Base-by-base conservation (phyloP, 1,140 invertebrate genomes). In the Eurosta solidaginis region DNA sequence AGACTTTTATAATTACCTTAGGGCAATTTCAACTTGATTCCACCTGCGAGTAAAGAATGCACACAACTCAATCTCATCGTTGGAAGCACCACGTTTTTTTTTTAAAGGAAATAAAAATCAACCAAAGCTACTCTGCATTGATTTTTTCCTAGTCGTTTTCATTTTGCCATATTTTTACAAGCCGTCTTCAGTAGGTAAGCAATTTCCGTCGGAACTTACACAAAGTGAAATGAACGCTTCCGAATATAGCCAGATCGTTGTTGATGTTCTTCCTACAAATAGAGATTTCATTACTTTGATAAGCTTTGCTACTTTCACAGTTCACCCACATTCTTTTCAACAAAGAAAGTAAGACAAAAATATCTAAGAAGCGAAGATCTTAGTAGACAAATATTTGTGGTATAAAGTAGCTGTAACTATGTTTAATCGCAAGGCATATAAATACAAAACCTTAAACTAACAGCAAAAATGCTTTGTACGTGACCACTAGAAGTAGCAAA, bases 1-100 rank as follows among this genome's bases (percentile, higher is more conserved):
- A 40, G 74, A 78, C 83, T 84, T 84, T 86, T 86, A 86, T 86
- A 86, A 86, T 86, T 86, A 86, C 84, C 84, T 83, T 79, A 76
- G 84, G 84, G 84, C 83, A 82, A 82, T 84, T 86, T 82, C 83
- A 81, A 49, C 63, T 78, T 78, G 74, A 74, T 74, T 17, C 52
- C 22, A 14, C 5, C 29, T 63, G 33, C 17, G 20, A 25, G 50
- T 45, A 10, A 20, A 4, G 20, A 20, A 9, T n/a, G 3, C 0
- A 47, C 3, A 14, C 45, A 47, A n/a, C n/a, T n/a, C n/a, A n/a
- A n/a, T n/a, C n/a, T n/a, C n/a, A n/a, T n/a, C n/a, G n/a, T n/a
- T n/a, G n/a, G n/a, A n/a, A n/a, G n/a, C n/a, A n/a, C n/a, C n/a
- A n/a, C n/a, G n/a, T n/a, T n/a, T n/a, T n/a, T n/a, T n/a, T n/a